Conservation (phyloP, 1,140 invertebrate genomes). For the Ptiloglossa arizonensis region DNA sequence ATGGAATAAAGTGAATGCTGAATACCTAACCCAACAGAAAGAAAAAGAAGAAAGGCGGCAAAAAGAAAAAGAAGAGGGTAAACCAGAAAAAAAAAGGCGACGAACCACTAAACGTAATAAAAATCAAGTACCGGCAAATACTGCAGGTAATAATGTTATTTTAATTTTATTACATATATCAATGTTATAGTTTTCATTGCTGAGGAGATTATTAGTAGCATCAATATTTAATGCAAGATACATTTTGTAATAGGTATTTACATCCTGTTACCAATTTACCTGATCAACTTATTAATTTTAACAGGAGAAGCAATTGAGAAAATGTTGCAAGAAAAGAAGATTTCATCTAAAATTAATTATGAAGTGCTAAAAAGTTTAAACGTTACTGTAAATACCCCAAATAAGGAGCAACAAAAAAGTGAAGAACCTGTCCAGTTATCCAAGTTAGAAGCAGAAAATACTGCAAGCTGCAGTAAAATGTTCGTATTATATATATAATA, state of each 20-base stretch:
- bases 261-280: neutral
- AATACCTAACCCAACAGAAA: slow-evolving; percentile 92
- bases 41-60: slow-evolving; percentile 90
- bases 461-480: slow-evolving; percentile 43
- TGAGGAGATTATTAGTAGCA: too few relatives aligned
- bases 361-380: slow-evolving; percentile 95
- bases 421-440: slow-evolving; percentile 43
- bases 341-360: slow-evolving; percentile 98
- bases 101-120: slow-evolving; percentile 84
- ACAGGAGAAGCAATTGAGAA: slow-evolving; percentile 95
- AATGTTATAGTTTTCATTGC: slow-evolving; percentile 20
- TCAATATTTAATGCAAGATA: too few relatives aligned
- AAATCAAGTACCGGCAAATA: slow-evolving; percentile 86
- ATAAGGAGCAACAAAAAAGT: slow-evolving; percentile 60
- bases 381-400: slow-evolving; percentile 80
- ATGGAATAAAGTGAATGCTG: slow-evolving; percentile 93
- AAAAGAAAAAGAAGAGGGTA: slow-evolving; percentile 89
- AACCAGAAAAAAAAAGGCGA: slow-evolving; percentile 89
- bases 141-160: slow-evolving; percentile 83
- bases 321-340: slow-evolving; percentile 96
- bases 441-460: slow-evolving; percentile 22
- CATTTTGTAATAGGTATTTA: slow-evolving; percentile 15
- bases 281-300: slow-evolving; percentile 23
- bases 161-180: slow-evolving; percentile 8
- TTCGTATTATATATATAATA: slow-evolving; percentile 47